Conservation (phyloP, 2,113 vertebrate species). For the Corydoras sp. region DNA sequence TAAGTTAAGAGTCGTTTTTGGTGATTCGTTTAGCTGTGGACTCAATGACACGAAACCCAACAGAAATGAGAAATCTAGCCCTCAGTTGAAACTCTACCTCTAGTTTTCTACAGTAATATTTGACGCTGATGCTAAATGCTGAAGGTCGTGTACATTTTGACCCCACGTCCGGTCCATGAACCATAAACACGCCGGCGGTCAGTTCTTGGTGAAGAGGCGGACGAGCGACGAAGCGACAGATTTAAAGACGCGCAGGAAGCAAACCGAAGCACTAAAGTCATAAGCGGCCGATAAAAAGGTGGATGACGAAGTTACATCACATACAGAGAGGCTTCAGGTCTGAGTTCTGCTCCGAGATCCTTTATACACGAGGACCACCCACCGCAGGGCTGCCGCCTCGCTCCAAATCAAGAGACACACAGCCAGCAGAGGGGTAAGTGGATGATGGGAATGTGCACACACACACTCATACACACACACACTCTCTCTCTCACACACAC, state of each 20-base stretch:
- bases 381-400: constrained; percentile 53
- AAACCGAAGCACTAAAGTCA: constrained; percentile 22
- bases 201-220: constrained; percentile 12
- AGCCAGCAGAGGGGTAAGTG: constrained; percentile 5
- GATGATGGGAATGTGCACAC: background rate
- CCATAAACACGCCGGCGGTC: background rate
- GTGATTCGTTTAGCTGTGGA: too few species aligned
- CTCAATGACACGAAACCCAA: too few species aligned
- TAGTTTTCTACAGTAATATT: background rate
- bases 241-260: constrained; percentile 25
- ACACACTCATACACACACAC: constrained; percentile 5
- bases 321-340: constrained; percentile 30
- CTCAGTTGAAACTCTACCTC: background rate
- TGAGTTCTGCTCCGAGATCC: constrained; percentile 21
- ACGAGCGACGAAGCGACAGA: background rate
- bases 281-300: constrained; percentile 14
- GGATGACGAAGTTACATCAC: constrained; percentile 27
- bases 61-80: background rate
- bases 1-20: constrained; percentile 30
- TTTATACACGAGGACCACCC: constrained; percentile 51
- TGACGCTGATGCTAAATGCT: background rate
- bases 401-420: constrained; percentile 35
- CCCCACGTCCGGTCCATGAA: background rate
- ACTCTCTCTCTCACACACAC: constrained; percentile 10
- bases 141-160: background rate